These are phyloP conservation scores for Lepidocyrtoides sp. DNA, from an alignment of 2,888 invertebrate species.

Conservation along the genomic window DNA sequence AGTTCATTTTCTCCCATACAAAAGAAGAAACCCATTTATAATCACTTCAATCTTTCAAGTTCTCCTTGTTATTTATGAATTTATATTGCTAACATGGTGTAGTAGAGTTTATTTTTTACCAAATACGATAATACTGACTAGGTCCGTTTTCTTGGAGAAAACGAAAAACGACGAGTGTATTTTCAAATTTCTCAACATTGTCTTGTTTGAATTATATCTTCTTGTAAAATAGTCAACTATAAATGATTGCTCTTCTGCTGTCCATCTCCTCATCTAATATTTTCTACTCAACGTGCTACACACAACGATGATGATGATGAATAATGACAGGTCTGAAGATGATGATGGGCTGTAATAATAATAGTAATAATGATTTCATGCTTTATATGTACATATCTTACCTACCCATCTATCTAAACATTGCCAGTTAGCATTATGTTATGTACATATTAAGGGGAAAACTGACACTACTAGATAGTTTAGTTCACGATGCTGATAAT, in stretches of 20 bases:
- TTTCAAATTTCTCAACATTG: no score
- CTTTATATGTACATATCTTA: conserved; percentile 6
- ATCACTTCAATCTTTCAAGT: no score
- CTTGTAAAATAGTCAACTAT: background rate
- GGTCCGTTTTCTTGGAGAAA: no score
- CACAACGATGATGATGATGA: conserved; percentile 47
- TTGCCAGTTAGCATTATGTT: background rate
- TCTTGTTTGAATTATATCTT: background rate
- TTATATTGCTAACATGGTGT: no score
- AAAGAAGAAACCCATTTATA: no score
- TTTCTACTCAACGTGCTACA: background rate
- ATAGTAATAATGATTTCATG: conserved; percentile 58
- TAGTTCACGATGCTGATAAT: background rate
- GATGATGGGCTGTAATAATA: conserved; percentile 67
- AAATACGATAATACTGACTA: no score
- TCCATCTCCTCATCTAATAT: background rate
- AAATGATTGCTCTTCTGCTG: background rate
- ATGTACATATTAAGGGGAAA: conserved; percentile 7
- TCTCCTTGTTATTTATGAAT: no score
- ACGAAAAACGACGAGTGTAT: no score
- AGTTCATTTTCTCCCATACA: no score
- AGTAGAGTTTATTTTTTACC: no score
- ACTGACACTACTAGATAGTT: conserved; percentile 19
- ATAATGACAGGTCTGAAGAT: conserved; percentile 68
- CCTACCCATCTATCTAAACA: conserved; percentile 26